Percentiles rank a stretch among this genome's conserved stretches.
Conservation (phyloP, 2,888 invertebrate genomes). For the Agrypnus murinus region DNA sequence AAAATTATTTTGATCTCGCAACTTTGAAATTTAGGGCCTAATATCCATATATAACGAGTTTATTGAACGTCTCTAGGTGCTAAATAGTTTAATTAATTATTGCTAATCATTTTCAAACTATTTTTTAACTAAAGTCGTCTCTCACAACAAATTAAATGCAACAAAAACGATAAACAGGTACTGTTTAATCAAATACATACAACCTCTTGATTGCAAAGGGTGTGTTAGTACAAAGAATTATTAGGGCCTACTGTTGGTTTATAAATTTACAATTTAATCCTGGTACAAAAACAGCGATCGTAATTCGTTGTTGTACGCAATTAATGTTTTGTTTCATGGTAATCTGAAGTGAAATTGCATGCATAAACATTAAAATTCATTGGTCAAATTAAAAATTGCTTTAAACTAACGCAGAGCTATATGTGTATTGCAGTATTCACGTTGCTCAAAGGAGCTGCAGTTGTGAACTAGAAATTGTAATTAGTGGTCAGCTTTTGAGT, state of each 20-base stretch:
- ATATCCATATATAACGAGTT: too few species aligned
- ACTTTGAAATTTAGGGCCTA: too few species aligned
- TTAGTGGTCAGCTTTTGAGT: conserved; percentile 31
- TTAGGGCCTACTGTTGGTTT: conserved; percentile 9
- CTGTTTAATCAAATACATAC: too few species aligned
- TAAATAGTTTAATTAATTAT: too few species aligned
- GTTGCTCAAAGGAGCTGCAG: conserved; percentile 22
- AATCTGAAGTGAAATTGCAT: neutral
- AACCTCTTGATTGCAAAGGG: neutral
- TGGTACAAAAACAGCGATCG: conserved; percentile 7
- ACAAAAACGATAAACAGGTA: too few species aligned
- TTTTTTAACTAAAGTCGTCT: too few species aligned
- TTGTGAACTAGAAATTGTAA: conserved; percentile 27
- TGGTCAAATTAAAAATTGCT: neutral
- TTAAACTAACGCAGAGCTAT: neutral
- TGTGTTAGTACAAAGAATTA: conserved; percentile 3
- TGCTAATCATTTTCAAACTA: too few species aligned
- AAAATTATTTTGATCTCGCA: too few species aligned
- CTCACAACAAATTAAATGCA: too few species aligned
- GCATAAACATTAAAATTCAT: conserved; percentile 28
- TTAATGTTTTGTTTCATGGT: neutral
- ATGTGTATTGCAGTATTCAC: neutral
- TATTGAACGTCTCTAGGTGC: too few species aligned
- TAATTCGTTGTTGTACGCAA: neutral
- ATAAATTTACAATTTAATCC: conserved; percentile 4